Evolutionary conservation across 2,888 invertebrate genomes (phyloP), one percentile per base, ranked within the genome.

Genomic region (Neoaliturus tenellus): DNA sequence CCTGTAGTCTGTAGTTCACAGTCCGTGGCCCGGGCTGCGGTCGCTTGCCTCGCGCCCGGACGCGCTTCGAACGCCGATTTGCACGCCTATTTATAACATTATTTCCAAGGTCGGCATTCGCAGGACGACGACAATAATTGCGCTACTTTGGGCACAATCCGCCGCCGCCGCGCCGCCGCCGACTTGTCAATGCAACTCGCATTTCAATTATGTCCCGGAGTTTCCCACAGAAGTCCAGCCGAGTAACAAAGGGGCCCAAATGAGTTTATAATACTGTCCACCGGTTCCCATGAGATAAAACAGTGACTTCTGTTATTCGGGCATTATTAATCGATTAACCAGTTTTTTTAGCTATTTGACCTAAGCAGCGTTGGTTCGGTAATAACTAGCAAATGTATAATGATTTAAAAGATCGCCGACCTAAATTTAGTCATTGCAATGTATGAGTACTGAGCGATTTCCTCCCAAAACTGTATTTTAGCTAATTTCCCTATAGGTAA

Each of bases 1-100:
- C n/a, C n/a, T n/a, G n/a, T n/a, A n/a, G n/a, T n/a, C n/a, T n/a
- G n/a, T n/a, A n/a, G n/a, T n/a, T n/a, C n/a, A n/a, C n/a, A n/a
- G n/a, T n/a, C n/a, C n/a, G n/a, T n/a, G n/a, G n/a, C n/a, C n/a
- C n/a, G n/a, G n/a, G n/a, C n/a, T n/a, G n/a, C n/a, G n/a, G n/a
- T n/a, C n/a, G n/a, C n/a, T n/a, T n/a, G n/a, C n/a, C n/a, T n/a
- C n/a, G n/a, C n/a, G 51, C 51, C 23, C 20, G 51, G 51, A 20
- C 23, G 14, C 8, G 8, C 12, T 6, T 6, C 6, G 8, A 39
- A 8, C n/a, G 23, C 20, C 51, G 51, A 51, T 23, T 51, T 62
- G 62, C 62, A 62, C 51, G 62, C 28, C 28, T 62, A 62, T 62
- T 62, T 62, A 62, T 62, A 62, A 62, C 62, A 62, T 62, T 28